Evolutionary conservation across 2,797 vertebrate genomes (phyloP).

Genomic region (Pangasius krempfi): DNA sequence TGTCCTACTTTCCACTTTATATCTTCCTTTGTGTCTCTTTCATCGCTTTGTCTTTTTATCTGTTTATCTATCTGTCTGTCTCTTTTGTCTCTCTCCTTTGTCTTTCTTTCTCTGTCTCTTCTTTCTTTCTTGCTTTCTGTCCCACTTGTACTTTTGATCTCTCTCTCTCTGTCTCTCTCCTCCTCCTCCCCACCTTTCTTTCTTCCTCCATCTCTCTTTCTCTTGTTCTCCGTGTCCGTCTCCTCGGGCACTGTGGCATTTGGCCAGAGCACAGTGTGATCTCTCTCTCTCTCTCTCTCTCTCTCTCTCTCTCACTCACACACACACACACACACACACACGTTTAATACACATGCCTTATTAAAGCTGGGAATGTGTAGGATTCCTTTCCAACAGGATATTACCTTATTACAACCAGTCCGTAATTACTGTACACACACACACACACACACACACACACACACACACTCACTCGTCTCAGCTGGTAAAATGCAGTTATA

Average conservation of each 20-base stretch:
- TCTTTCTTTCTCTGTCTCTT: background rate
- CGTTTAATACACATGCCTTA: constrained; percentile 49
- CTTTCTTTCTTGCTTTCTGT: background rate
- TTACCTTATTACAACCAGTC: constrained; percentile 58
- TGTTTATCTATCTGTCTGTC: background rate
- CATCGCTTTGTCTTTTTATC: background rate
- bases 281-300: constrained; percentile 34
- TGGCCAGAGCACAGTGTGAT: constrained; percentile 62
- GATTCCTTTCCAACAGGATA: constrained; percentile 63
- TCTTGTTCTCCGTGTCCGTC: constrained; percentile 14
- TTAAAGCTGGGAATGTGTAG: constrained; percentile 57
- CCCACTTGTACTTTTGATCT: constrained; percentile 9
- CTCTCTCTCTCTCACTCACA: constrained; percentile 27
- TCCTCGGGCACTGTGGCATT: constrained; percentile 57
- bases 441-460: constrained; percentile 51
- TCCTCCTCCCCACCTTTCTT: background rate
- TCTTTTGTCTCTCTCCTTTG: background rate
- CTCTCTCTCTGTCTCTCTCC: background rate
- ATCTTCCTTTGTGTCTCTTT: background rate
- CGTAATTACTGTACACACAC: constrained; percentile 54
- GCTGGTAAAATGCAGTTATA: constrained; percentile 30
- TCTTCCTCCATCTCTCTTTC: constrained; percentile 29
- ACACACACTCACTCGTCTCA: constrained; percentile 37
- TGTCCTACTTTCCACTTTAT: background rate
- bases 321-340: constrained; percentile 49